These are phyloP conservation scores for Zeuzera pyrina DNA, from an alignment of 2,888 invertebrate species.

Conservation along the genomic window DNA sequence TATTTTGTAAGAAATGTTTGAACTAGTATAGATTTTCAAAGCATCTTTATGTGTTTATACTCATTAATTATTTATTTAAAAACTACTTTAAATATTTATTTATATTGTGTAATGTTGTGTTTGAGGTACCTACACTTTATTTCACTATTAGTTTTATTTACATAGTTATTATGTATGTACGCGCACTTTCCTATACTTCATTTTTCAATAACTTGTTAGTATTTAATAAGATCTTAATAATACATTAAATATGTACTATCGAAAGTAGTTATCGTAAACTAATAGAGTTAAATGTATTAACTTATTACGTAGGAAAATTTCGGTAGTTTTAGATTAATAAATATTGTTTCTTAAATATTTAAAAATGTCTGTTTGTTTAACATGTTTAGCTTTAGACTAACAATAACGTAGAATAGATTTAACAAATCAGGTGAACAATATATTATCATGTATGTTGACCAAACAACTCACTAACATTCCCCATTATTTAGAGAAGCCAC, in stretches of 20 bases:
- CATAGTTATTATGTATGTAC: too few relatives aligned
- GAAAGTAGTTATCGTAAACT: slow-evolving; percentile 54
- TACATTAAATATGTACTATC: slow-evolving; percentile 27
- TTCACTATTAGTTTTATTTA: slow-evolving; percentile 51
- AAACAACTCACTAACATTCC: slow-evolving; percentile 54
- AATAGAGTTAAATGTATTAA: slow-evolving; percentile 69
- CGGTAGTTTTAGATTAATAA: slow-evolving; percentile 68
- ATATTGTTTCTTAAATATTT: slow-evolving; percentile 67
- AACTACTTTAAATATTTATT: slow-evolving; percentile 36
- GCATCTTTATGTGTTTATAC: slow-evolving; percentile 37
- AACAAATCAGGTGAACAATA: slow-evolving; percentile 46
- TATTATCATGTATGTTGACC: slow-evolving; percentile 34
- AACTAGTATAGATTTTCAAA: slow-evolving; percentile 32
- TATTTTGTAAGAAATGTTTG: slow-evolving; percentile 36
- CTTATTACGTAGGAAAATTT: slow-evolving; percentile 54
- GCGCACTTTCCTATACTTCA: too few relatives aligned
- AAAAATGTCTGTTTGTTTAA: slow-evolving; percentile 71
- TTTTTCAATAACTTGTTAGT: slow-evolving; percentile 18
- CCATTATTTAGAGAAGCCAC: slow-evolving; percentile 37
- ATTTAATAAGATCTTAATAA: slow-evolving; percentile 16
- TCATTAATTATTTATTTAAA: slow-evolving; percentile 28
- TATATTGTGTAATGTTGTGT: slow-evolving; percentile 48
- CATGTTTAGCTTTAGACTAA: slow-evolving; percentile 72
- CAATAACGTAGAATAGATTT: slow-evolving; percentile 67
- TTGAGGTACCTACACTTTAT: slow-evolving; percentile 42